Percentiles rank a stretch among this genome's conserved stretches.
Conservation (phyloP, 2,888 invertebrate species). For the Thalpophila matura region DNA sequence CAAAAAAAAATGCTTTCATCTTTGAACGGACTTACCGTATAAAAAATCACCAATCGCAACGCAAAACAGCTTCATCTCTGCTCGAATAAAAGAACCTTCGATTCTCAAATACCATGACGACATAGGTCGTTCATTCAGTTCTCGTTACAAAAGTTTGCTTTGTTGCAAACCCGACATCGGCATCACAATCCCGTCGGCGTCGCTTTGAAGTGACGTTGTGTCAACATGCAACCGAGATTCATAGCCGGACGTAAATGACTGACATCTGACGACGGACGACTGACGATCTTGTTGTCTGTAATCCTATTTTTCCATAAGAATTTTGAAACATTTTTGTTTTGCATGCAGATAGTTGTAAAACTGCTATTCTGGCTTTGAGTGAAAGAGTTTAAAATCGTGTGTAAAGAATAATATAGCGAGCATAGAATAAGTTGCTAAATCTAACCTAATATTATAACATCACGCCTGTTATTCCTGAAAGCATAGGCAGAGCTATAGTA, state of each 20-base stretch:
- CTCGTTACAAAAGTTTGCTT: slow-evolving; percentile 46
- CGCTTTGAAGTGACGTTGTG: slow-evolving; percentile 51
- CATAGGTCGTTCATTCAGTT: slow-evolving; percentile 30
- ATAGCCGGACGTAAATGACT: slow-evolving; percentile 46
- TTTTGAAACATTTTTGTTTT: too few species aligned
- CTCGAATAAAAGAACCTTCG: slow-evolving; percentile 24
- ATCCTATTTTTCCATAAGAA: slow-evolving; percentile 8
- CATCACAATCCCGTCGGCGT: slow-evolving; percentile 28
- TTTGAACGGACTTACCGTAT: not conserved
- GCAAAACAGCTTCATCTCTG: not conserved
- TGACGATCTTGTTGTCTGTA: not conserved
- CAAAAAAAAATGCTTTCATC: too few species aligned
- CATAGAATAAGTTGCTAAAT: not conserved
- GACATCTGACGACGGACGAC: slow-evolving; percentile 36
- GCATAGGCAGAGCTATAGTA: too few species aligned
- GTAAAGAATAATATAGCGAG: not conserved
- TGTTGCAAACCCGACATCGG: slow-evolving; percentile 30
- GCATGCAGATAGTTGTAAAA: not conserved
- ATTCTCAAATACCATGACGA: slow-evolving; percentile 30
- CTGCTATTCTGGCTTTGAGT: not conserved
- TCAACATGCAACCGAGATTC: slow-evolving; percentile 53
- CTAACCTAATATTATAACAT: too few species aligned
- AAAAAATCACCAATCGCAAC: not conserved
- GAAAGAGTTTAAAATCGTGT: not conserved
- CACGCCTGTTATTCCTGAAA: too few species aligned